Conservation (phyloP, 2,888 invertebrate species). For the Congeria kusceri region DNA sequence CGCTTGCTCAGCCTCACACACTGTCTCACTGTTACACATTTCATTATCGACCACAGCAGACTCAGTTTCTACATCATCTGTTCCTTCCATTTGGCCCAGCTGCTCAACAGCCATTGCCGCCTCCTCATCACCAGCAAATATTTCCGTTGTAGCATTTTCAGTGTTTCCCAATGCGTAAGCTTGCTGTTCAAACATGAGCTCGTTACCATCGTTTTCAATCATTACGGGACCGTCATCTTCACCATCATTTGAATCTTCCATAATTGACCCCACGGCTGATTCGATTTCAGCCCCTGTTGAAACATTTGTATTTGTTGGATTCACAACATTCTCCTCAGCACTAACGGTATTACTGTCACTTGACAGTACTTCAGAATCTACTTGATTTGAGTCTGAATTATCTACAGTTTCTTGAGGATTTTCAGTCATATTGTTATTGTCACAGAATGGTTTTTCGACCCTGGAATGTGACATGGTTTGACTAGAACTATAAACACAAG, state of each 20-base stretch:
- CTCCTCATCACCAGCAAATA: conserved; percentile 37
- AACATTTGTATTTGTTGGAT: too few species aligned
- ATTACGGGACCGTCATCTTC: conserved; percentile 56
- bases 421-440: conserved; percentile 53
- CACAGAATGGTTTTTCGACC: conserved; percentile 24
- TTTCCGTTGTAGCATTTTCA: conserved; percentile 22
- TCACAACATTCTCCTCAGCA: conserved; percentile 43
- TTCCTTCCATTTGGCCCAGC: conserved; percentile 43
- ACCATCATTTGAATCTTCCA: conserved; percentile 49
- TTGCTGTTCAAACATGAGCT: conserved; percentile 61
- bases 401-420: conserved; percentile 65
- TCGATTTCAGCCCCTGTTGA: conserved; percentile 51
- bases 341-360: conserved; percentile 48
- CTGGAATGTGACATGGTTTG: conserved; percentile 52
- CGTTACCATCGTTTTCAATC: conserved; percentile 66
- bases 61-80: conserved; percentile 21
- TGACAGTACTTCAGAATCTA: conserved; percentile 63
- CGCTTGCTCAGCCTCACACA: conserved; percentile 7
- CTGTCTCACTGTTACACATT: conserved; percentile 11
- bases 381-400: conserved; percentile 22
- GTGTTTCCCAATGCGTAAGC: conserved; percentile 17
- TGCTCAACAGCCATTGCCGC: conserved; percentile 48
- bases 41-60: conserved; percentile 14
- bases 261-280: conserved; percentile 59
- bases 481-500: conserved; percentile 45